Base-by-base conservation (phyloP, 1,140 invertebrate species). In the Nymphalis io region DNA sequence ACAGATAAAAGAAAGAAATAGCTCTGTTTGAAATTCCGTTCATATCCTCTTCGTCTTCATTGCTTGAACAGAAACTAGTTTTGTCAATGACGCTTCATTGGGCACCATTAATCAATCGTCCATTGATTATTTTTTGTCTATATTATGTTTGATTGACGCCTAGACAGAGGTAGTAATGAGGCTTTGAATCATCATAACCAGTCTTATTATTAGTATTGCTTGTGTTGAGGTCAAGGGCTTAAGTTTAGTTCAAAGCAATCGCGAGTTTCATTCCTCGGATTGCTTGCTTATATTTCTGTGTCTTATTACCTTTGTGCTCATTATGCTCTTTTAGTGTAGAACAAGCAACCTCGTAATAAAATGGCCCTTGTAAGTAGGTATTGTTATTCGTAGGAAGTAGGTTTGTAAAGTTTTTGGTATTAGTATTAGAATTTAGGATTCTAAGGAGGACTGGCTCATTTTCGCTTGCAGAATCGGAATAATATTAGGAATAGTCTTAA, bases 151-250 rank as follows among this genome's bases (percentile, higher is more conserved):
- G 85, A 89, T 87, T 87, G 87, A 88, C 85, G 78, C 63, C 61
- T 82, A 82, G 82, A 88, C 83, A 85, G 78, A 72, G 84, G 75
- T 70, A 81, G 73, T 86, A 89, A 89, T 89, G 84, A 89, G 77
- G 58, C 72, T 57, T 57, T 60, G 46, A 40, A 20, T 55, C 51
- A 42, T 55, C 21, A 39, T 23, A 42, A 27, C 27, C 27, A 2
- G n/a, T 51, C 10, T 61, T 44, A 61, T 68, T 59, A 68, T 68
- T 61, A 55, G 59, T 10, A 33, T 38, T 21, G 60, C n/a, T 69
- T 63, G 60, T 69, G 61, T 64, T 70, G 8, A 27, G 60, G 51
- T 69, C 60, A 69, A 60, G 53, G 67, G 21, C 21, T 58, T 62
- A 42, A n/a, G n/a, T 16, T 48, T 16, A 48, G 27, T 33, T 33